phyloP scores from a whole-genome alignment of 2,888 invertebrate species.

The Pristionchus maxplancki region DNA sequence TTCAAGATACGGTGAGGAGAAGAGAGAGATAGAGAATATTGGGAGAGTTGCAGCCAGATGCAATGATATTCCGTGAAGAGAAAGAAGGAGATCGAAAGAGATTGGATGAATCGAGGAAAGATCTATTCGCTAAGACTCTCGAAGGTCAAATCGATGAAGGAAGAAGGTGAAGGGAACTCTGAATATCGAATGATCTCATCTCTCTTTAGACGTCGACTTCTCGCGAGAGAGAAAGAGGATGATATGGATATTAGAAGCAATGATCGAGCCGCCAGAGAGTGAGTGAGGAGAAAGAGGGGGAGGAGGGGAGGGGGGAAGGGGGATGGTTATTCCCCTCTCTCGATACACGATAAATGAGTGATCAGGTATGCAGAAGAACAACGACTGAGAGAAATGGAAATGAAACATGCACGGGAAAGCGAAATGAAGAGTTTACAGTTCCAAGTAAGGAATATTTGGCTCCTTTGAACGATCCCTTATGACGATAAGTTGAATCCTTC shows the following conservation, averaged over 20 bases:
- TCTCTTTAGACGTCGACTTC: constrained; percentile 53
- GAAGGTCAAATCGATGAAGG: constrained; percentile 56
- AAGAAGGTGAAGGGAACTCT: not conserved
- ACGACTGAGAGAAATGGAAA: constrained; percentile 55
- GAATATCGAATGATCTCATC: not conserved
- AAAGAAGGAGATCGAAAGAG: constrained; percentile 52
- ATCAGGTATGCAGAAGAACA: constrained; percentile 60
- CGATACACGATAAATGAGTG: not conserved
- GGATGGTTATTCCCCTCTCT: too few species aligned
- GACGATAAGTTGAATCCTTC: not conserved
- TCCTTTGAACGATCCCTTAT: too few species aligned
- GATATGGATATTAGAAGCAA: constrained; percentile 64
- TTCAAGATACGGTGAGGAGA: not conserved
- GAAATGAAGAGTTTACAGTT: constrained; percentile 62
- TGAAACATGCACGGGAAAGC: constrained; percentile 59
- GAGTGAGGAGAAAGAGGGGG: not conserved
- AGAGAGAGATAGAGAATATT: not conserved
- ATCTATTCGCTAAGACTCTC: constrained; percentile 58
- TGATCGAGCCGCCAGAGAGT: constrained; percentile 62
- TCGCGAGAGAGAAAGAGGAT: constrained; percentile 59
- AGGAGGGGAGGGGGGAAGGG: not conserved
- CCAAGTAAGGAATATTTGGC: constrained; percentile 47
- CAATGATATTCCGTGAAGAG: constrained; percentile 62
- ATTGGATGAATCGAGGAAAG: constrained; percentile 54
- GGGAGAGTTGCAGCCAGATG: constrained; percentile 55